Percentiles rank a stretch among this genome's conserved stretches.
phyloP scores from a whole-genome alignment of 1,140 invertebrate genomes.

The Dendrolimus kikuchii region DNA sequence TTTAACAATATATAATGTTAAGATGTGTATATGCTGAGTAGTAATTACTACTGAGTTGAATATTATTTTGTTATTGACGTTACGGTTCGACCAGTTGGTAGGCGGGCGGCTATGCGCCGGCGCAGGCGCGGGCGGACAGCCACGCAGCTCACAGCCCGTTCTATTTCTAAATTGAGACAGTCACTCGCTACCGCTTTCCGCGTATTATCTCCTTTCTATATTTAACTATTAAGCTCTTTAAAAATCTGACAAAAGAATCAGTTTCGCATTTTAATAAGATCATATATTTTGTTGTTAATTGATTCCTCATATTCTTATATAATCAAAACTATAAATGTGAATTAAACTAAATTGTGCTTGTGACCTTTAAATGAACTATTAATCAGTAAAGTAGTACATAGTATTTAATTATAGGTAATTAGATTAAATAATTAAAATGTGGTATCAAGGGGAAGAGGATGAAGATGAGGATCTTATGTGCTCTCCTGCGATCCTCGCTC shows the following conservation, averaged over 20 bases:
- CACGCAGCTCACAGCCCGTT: slow-evolving; percentile 48
- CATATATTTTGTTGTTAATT: no score
- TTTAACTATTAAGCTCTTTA: slow-evolving; percentile 35
- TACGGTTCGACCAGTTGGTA: slow-evolving; percentile 2
- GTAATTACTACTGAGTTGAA: no score
- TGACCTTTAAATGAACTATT: no score
- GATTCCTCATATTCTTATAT: no score
- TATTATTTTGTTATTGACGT: not conserved
- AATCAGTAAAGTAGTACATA: not conserved
- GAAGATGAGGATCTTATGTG: slow-evolving; percentile 89
- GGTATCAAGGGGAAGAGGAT: slow-evolving; percentile 78
- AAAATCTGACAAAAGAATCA: slow-evolving; percentile 14
- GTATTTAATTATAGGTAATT: not conserved
- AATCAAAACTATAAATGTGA: no score
- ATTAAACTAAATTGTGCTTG: no score
- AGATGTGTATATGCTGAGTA: no score
- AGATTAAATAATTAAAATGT: slow-evolving; percentile 62
- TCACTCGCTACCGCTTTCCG: slow-evolving; percentile 61
- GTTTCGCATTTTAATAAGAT: no score
- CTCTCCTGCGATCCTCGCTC: slow-evolving; percentile 86
- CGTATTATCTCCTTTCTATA: slow-evolving; percentile 56
- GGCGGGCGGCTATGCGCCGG: slow-evolving; percentile 24
- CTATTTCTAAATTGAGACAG: slow-evolving; percentile 71
- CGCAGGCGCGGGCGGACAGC: slow-evolving; percentile 31
- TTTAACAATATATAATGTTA: no score